Conservation (phyloP, 2,888 invertebrate species). For the Incurvaria masculella region DNA sequence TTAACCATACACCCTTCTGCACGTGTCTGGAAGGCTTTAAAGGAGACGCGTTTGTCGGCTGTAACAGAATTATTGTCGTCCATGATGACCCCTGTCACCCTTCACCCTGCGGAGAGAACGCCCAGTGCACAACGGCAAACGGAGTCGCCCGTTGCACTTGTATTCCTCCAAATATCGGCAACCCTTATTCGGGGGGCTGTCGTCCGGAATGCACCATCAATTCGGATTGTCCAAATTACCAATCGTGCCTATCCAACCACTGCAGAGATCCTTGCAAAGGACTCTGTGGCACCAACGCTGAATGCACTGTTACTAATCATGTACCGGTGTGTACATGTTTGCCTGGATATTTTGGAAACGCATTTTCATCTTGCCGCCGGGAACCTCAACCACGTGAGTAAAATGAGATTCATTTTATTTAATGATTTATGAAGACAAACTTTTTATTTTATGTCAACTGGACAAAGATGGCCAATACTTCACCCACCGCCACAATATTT, state of each 20-base stretch:
- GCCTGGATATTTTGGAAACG: slow-evolving; percentile 76
- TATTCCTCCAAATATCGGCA: slow-evolving; percentile 83
- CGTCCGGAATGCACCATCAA: slow-evolving; percentile 82
- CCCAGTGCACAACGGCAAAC: slow-evolving; percentile 69
- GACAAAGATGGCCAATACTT: too few species aligned
- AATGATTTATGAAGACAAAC: background rate
- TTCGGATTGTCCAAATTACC: slow-evolving; percentile 72
- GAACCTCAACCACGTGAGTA: slow-evolving; percentile 55
- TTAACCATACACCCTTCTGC: slow-evolving; percentile 79
- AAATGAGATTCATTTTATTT: background rate
- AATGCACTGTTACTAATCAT: slow-evolving; percentile 79
- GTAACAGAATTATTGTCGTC: slow-evolving; percentile 54
- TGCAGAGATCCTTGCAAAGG: slow-evolving; percentile 85
- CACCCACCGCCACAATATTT: too few species aligned
- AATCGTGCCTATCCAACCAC: slow-evolving; percentile 79
- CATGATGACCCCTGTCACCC: slow-evolving; percentile 67
- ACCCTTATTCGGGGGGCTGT: slow-evolving; percentile 83
- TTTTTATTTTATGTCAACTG: too few species aligned
- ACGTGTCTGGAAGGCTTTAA: slow-evolving; percentile 73
- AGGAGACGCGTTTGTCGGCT: slow-evolving; percentile 84
- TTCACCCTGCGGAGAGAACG: slow-evolving; percentile 82
- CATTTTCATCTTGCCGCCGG: slow-evolving; percentile 72
- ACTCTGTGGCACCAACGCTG: slow-evolving; percentile 78
- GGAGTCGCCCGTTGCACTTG: slow-evolving; percentile 75
- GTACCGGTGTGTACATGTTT: slow-evolving; percentile 79